phyloP scores from a whole-genome alignment of 1,140 invertebrate genomes.

The Phymorhynchus buccinoides region DNA sequence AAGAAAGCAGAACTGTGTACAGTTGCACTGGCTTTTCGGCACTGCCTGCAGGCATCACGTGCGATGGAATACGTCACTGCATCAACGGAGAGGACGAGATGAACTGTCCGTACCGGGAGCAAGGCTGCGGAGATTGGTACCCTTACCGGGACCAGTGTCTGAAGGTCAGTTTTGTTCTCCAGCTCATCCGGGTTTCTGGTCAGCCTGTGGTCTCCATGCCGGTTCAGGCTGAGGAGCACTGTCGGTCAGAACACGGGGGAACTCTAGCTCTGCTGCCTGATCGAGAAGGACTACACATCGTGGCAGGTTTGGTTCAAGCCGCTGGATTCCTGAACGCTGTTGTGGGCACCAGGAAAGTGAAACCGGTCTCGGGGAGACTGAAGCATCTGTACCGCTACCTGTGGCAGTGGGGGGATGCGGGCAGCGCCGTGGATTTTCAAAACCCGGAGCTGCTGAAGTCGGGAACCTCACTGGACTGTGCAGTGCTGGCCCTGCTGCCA shows the following conservation, averaged over 20 bases:
- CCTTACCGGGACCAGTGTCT: neutral
- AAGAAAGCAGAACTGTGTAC: too few relatives aligned
- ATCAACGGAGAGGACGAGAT: neutral
- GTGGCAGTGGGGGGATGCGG: constrained; percentile 30
- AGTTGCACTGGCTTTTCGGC: too few relatives aligned
- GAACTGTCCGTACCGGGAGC: neutral
- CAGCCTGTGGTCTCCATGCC: neutral
- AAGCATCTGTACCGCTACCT: constrained; percentile 18
- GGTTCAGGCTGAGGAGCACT: neutral
- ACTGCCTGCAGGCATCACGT: neutral
- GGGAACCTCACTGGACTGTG: neutral
- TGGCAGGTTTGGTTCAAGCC: neutral
- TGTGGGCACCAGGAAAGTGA: neutral
- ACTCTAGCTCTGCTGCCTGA: neutral
- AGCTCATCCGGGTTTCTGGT: neutral
- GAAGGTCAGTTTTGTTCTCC: neutral
- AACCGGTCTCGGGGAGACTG: neutral
- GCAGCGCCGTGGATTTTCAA: constrained; percentile 1
- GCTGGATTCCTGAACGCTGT: neutral
- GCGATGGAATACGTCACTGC: constrained; percentile 9
- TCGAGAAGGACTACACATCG: neutral
- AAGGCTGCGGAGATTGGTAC: constrained; percentile 14
- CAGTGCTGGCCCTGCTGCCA: neutral
- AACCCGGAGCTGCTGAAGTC: neutral
- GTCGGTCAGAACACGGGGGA: neutral